Conservation (phyloP, 2,113 vertebrate species). For the Balaenoptera acutorostrata region DNA sequence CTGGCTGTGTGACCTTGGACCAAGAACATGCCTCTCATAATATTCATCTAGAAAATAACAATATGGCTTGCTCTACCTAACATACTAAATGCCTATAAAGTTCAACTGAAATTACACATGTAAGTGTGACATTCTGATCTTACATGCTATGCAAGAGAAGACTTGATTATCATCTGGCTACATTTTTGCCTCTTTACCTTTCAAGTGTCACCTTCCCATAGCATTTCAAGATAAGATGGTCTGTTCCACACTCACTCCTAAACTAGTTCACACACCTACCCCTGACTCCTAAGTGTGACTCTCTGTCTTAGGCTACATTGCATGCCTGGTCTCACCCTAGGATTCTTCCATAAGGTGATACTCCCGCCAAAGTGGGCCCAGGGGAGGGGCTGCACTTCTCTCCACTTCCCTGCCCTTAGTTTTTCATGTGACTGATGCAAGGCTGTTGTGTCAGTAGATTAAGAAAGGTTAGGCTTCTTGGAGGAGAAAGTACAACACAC, state of each 20-base stretch:
- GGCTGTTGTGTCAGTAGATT: not conserved
- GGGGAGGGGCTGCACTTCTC: fast-evolving
- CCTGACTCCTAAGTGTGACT: not conserved
- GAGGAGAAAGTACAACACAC: not conserved
- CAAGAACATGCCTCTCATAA: not conserved
- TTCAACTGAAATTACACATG: conserved; percentile 16
- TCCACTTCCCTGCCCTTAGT: not conserved
- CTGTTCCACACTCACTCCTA: not conserved
- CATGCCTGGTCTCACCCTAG: not conserved
- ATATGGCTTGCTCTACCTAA: not conserved
- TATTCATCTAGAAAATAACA: not conserved
- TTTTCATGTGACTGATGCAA: not conserved
- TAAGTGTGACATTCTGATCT: conserved; percentile 5
- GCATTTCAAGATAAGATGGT: not conserved
- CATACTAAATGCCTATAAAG: not conserved
- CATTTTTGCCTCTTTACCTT: not conserved
- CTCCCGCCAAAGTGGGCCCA: no score
- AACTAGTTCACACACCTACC: not conserved
- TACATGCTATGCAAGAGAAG: not conserved
- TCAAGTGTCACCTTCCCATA: not conserved
- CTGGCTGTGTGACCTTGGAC: not conserved
- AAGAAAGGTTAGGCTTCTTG: not conserved
- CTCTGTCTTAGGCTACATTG: not conserved
- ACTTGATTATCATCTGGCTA: not conserved
- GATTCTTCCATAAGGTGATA: not conserved